These are phyloP conservation scores for Siniperca chuatsi DNA, from an alignment of 2,113 vertebrate genomes.

Conservation along the genomic window DNA sequence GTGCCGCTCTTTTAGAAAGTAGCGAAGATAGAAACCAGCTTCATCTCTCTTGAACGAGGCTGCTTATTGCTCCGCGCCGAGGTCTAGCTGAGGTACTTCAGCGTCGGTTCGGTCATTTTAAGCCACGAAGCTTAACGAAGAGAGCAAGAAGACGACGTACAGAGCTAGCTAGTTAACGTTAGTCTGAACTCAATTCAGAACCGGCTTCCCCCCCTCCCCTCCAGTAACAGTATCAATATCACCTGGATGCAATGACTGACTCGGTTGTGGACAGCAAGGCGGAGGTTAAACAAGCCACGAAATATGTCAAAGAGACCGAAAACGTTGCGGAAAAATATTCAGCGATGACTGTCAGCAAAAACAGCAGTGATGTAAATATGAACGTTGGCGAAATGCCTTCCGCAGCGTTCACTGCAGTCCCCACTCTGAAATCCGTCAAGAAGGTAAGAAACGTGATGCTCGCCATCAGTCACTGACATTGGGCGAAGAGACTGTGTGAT, in stretches of 20 bases:
- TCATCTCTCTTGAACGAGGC: not conserved
- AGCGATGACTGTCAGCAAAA: slow-evolving; percentile 84
- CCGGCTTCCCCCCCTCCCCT: not conserved
- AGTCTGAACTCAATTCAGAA: not conserved
- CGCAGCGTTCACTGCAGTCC: slow-evolving; percentile 85
- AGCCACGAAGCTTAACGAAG: slow-evolving; percentile 27
- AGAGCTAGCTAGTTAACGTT: slow-evolving; percentile 2
- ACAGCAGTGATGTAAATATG: slow-evolving; percentile 85
- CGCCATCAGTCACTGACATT: slow-evolving; percentile 36
- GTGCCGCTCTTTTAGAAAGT: slow-evolving; percentile 30
- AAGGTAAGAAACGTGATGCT: slow-evolving; percentile 81
- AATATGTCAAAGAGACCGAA: slow-evolving; percentile 88
- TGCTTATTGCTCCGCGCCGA: not conserved
- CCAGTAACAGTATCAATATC: not conserved
- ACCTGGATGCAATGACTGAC: slow-evolving; percentile 81
- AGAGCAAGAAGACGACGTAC: slow-evolving; percentile 17
- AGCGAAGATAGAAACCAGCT: slow-evolving; percentile 2
- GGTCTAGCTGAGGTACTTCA: slow-evolving; percentile 5
- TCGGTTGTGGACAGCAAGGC: slow-evolving; percentile 75
- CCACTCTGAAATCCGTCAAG: slow-evolving; percentile 85
- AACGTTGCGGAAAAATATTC: slow-evolving; percentile 88
- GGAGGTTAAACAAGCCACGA: slow-evolving; percentile 87
- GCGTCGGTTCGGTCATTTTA: slow-evolving; percentile 10
- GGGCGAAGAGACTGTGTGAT: slow-evolving; percentile 14
- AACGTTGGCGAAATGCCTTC: slow-evolving; percentile 84